These are phyloP conservation scores for Sinotaia quadrata DNA, from an alignment of 2,888 invertebrate genomes.

Conservation along the genomic window DNA sequence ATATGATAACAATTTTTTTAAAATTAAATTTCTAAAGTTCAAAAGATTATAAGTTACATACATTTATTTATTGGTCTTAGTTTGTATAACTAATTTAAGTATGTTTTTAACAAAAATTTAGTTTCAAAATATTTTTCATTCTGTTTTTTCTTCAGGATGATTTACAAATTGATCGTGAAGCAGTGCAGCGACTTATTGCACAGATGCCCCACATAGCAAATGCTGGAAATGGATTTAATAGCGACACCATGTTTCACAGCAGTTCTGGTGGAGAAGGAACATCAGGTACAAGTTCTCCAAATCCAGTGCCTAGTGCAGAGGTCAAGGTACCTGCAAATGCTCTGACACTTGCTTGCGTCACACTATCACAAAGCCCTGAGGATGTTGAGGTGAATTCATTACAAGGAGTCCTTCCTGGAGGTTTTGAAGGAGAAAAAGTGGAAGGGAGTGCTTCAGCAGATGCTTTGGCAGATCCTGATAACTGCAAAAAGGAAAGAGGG, in stretches of 20 bases:
- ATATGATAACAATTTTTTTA: too few relatives aligned
- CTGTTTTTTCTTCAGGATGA: slow-evolving; percentile 42
- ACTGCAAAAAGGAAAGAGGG: slow-evolving; percentile 1
- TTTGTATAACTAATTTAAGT: too few relatives aligned
- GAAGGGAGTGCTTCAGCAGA: too few relatives aligned
- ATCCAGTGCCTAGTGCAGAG: neutral
- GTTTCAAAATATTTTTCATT: too few relatives aligned
- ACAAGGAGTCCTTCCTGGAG: slow-evolving; percentile 15
- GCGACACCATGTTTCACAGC: slow-evolving; percentile 20
- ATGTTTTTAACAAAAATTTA: too few relatives aligned
- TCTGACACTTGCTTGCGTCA: neutral
- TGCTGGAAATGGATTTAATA: slow-evolving; percentile 20
- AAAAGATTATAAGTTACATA: too few relatives aligned
- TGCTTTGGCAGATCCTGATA: neutral
- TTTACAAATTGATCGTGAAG: slow-evolving; percentile 52
- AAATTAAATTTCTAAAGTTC: too few relatives aligned
- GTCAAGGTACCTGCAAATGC: slow-evolving; percentile 9
- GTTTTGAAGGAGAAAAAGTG: neutral
- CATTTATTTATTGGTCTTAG: too few relatives aligned
- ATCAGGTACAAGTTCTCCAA: slow-evolving; percentile 20
- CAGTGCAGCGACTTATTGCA: slow-evolving; percentile 54
- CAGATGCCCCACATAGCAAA: slow-evolving; percentile 39
- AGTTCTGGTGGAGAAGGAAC: slow-evolving; percentile 18
- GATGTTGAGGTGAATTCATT: slow-evolving; percentile 3
- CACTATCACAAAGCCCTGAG: slow-evolving; percentile 15